These are phyloP conservation scores for Ascaphus truei DNA, from an alignment of 2,113 vertebrate species.

Conservation along the genomic window DNA sequence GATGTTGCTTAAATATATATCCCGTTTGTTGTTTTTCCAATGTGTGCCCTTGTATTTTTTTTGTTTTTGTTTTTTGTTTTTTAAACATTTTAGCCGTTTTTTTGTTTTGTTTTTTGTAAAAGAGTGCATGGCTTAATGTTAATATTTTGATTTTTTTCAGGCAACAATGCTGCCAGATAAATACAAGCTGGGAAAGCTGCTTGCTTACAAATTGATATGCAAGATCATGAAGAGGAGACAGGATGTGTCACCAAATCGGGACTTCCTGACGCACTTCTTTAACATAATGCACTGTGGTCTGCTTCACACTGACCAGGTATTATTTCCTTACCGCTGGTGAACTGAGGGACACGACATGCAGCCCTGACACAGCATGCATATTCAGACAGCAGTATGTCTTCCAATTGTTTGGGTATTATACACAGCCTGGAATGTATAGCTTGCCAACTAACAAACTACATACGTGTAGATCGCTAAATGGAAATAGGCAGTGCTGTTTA, in stretches of 20 bases:
- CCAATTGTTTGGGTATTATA: too few relatives aligned
- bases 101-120: neutral
- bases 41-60: neutral
- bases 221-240: slow-evolving; percentile 98
- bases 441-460: too few relatives aligned
- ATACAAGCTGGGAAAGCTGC: slow-evolving; percentile 96
- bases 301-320: slow-evolving; percentile 94
- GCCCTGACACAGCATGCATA: too few relatives aligned
- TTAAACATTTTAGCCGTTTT: neutral
- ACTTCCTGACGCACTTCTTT: slow-evolving; percentile 98
- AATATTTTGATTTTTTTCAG: slow-evolving; percentile 51
- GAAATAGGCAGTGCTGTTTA: too few relatives aligned
- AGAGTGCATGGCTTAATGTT: neutral
- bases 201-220: slow-evolving; percentile 97
- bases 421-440: too few relatives aligned
- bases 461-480: too few relatives aligned
- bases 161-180: slow-evolving; percentile 95
- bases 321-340: too few relatives aligned
- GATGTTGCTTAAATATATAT: too few relatives aligned
- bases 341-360: too few relatives aligned
- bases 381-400: too few relatives aligned
- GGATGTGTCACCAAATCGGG: slow-evolving; percentile 93
- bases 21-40: too few relatives aligned
- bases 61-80: neutral
- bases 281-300: slow-evolving; percentile 98